These are phyloP conservation scores for Leptocoma aspasia DNA, from an alignment of 2,113 vertebrate genomes.

Conservation along the genomic window DNA sequence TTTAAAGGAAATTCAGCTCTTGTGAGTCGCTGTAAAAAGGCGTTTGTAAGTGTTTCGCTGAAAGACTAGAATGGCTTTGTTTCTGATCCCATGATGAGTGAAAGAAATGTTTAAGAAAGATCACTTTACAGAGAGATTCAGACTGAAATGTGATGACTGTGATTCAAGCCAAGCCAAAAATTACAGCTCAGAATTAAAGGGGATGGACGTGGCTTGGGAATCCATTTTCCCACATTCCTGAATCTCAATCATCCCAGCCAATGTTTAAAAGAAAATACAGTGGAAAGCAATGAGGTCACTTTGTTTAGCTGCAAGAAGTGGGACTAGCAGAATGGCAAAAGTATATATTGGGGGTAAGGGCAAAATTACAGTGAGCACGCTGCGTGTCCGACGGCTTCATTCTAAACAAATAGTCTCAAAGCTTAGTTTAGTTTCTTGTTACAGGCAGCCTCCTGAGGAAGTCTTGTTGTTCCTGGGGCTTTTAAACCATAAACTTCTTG, in stretches of 20 bases:
- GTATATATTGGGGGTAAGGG: constrained; percentile 42
- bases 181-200: constrained; percentile 80
- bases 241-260: constrained; percentile 80
- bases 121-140: constrained; percentile 80
- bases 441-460: constrained; percentile 29
- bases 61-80: constrained; percentile 80
- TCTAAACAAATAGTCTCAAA: constrained; percentile 28
- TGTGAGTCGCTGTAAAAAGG: constrained; percentile 77
- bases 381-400: neutral
- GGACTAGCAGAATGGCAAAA: constrained; percentile 42
- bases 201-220: constrained; percentile 77
- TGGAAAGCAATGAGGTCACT: constrained; percentile 82
- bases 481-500: constrained; percentile 49
- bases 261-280: constrained; percentile 75
- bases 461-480: constrained; percentile 25
- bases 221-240: constrained; percentile 82
- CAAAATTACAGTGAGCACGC: constrained; percentile 24
- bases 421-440: constrained; percentile 27
- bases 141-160: constrained; percentile 79
- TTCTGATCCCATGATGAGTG: constrained; percentile 84
- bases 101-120: constrained; percentile 83
- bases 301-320: constrained; percentile 68
- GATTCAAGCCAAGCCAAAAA: constrained; percentile 85
- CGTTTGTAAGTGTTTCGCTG: constrained; percentile 80
- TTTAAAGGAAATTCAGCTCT: constrained; percentile 90